Percentiles rank a stretch among this genome's conserved stretches.
These are phyloP conservation scores for Epinephelus moara DNA, from an alignment of 2,113 vertebrate genomes.

Conservation along the genomic window DNA sequence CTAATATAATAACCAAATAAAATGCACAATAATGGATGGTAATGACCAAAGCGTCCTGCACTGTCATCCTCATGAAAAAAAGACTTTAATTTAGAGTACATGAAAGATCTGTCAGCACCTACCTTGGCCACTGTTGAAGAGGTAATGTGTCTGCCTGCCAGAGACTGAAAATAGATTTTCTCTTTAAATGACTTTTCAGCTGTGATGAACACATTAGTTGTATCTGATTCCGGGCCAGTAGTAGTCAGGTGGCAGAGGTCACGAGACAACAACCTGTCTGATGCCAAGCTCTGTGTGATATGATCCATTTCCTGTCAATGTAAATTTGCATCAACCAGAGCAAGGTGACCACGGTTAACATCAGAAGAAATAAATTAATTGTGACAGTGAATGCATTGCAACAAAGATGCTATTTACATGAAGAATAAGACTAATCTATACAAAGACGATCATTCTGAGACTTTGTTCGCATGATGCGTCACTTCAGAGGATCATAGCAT, in stretches of 20 bases:
- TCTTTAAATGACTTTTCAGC: slow-evolving; percentile 30
- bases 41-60: neutral
- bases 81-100: neutral
- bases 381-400: slow-evolving; percentile 6
- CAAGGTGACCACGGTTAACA: slow-evolving; percentile 27
- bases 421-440: slow-evolving; percentile 29
- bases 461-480: slow-evolving; percentile 41
- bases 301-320: slow-evolving; percentile 26
- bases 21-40: neutral
- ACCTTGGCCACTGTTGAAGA: neutral
- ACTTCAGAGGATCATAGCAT: slow-evolving; percentile 42
- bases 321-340: slow-evolving; percentile 15
- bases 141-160: slow-evolving; percentile 25
- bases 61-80: neutral
- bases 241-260: slow-evolving; percentile 1
- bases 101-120: neutral
- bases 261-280: slow-evolving; percentile 16
- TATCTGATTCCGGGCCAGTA: slow-evolving; percentile 23
- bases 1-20: neutral
- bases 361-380: slow-evolving; percentile 16
- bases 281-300: slow-evolving; percentile 37
- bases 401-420: slow-evolving; percentile 54
- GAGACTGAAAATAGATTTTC: slow-evolving; percentile 20
- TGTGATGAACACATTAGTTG: slow-evolving; percentile 1
- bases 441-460: slow-evolving; percentile 34